Evolutionary conservation across 2,888 invertebrate genomes (phyloP).

Genomic region (Harpalus rubripes): DNA sequence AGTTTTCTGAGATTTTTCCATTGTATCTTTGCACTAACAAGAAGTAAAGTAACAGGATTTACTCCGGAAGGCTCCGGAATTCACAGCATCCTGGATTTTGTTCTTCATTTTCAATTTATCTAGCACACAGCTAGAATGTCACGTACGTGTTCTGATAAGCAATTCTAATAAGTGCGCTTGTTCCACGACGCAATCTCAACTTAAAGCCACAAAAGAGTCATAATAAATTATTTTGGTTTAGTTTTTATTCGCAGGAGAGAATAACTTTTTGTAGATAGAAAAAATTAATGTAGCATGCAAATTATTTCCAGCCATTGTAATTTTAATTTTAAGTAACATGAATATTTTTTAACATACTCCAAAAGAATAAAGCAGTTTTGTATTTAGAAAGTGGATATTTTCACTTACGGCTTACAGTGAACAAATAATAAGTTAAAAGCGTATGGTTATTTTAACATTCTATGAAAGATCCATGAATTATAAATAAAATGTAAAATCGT

Average conservation of each 20-base stretch:
- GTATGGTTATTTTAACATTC: no score
- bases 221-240: slow-evolving; percentile 17
- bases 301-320: no score
- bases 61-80: slow-evolving; percentile 10
- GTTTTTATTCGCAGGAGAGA: slow-evolving; percentile 5
- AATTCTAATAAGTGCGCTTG: slow-evolving; percentile 32
- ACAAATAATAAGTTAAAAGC: no score
- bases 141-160: slow-evolving; percentile 43
- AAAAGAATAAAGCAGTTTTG: no score
- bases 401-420: no score
- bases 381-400: no score
- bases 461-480: no score
- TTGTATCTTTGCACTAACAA: slow-evolving; percentile 5
- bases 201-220: not conserved
- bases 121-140: slow-evolving; percentile 25
- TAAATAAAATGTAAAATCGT: no score
- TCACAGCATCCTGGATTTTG: slow-evolving; percentile 44
- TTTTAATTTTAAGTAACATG: no score
- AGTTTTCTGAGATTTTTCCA: not conserved
- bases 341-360: no score
- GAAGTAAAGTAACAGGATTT: slow-evolving; percentile 43
- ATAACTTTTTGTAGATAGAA: slow-evolving; percentile 5
- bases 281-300: not conserved
- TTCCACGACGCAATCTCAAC: not conserved
- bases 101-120: slow-evolving; percentile 54